Evolutionary conservation across 1,140 invertebrate genomes (phyloP).

Genomic region (Neodiprion virginianus): DNA sequence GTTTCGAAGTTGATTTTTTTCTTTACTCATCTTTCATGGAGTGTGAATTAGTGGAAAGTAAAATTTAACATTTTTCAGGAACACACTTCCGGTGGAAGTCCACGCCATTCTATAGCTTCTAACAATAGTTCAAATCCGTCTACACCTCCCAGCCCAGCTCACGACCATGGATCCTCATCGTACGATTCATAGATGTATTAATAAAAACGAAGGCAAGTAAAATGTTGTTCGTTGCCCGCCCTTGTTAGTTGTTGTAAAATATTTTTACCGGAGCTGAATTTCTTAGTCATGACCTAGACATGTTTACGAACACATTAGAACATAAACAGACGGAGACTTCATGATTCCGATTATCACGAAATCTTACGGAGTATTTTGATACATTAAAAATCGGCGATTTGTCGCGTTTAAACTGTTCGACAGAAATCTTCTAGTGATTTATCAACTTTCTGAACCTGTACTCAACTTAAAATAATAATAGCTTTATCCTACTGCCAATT

Average conservation of each 20-base stretch:
- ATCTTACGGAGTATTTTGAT: too few species aligned
- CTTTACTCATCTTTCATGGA: too few species aligned
- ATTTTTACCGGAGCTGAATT: neutral
- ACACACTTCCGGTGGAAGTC: constrained; percentile 65
- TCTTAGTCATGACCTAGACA: neutral
- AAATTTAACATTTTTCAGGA: constrained; percentile 48
- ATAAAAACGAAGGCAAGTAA: neutral
- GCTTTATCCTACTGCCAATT: too few species aligned
- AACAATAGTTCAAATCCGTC: constrained; percentile 83
- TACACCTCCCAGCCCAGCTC: constrained; percentile 76
- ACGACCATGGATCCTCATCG: constrained; percentile 76
- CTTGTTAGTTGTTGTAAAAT: neutral
- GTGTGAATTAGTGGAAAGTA: too few species aligned
- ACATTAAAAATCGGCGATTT: too few species aligned
- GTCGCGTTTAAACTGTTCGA: too few species aligned
- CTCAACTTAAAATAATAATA: too few species aligned
- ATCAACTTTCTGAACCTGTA: too few species aligned
- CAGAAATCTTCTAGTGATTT: too few species aligned
- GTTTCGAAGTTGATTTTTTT: too few species aligned
- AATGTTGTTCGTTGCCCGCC: neutral
- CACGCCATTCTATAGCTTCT: constrained; percentile 80
- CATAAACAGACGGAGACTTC: too few species aligned
- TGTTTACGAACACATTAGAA: neutral
- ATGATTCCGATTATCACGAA: too few species aligned
- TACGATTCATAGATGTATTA: constrained; percentile 65